These are phyloP conservation scores for Taxidea taxus DNA, from an alignment of 2,113 vertebrate species.

Conservation along the genomic window DNA sequence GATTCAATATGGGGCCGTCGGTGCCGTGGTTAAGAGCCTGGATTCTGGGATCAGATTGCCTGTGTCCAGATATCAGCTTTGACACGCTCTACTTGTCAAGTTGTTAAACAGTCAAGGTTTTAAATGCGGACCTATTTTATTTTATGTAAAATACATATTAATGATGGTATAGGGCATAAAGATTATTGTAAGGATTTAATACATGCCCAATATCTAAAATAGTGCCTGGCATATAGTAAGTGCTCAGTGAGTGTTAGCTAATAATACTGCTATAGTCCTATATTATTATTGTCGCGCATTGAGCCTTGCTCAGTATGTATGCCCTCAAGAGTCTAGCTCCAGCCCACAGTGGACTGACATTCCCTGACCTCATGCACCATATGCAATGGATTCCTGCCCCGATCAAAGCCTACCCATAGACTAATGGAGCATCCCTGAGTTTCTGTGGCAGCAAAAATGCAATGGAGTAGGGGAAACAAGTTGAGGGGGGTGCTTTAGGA, in stretches of 20 bases:
- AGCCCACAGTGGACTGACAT: background rate
- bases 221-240: background rate
- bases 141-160: background rate
- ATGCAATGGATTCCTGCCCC: background rate
- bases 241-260: background rate
- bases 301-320: background rate
- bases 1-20: background rate
- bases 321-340: background rate
- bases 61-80: background rate
- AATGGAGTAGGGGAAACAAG: background rate
- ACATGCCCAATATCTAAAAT: background rate
- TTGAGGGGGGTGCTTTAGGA: background rate
- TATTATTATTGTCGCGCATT: background rate
- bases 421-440: background rate
- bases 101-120: background rate
- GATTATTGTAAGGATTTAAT: background rate
- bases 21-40: background rate
- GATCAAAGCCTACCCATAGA: background rate
- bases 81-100: background rate
- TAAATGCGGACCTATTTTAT: background rate
- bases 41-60: background rate
- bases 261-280: background rate
- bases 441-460: background rate
- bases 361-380: background rate
- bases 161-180: background rate